phyloP scores from a whole-genome alignment of 1,140 invertebrate genomes.

The Neodiprion pinetum region DNA sequence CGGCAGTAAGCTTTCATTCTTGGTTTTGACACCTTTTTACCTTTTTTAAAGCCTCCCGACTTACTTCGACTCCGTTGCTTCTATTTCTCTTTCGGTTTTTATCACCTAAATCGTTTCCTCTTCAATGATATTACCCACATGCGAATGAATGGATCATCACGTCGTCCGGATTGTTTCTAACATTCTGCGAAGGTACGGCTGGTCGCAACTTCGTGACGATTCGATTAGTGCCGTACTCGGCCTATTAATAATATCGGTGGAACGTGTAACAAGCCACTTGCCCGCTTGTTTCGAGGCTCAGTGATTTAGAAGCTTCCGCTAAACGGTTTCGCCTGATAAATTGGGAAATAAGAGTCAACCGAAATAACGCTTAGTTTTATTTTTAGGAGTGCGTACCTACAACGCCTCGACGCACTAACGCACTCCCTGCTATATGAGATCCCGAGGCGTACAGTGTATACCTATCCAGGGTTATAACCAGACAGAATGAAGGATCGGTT shows the following conservation, averaged over 20 bases:
- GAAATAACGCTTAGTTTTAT: conserved; percentile 2
- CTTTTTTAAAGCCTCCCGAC: not conserved
- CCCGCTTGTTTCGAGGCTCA: not conserved
- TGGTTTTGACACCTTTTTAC: not conserved
- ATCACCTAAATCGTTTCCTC: not conserved
- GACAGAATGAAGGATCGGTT: not conserved
- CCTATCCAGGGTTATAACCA: too few relatives aligned
- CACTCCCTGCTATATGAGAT: not conserved
- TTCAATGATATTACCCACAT: not conserved
- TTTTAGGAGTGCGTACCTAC: not conserved
- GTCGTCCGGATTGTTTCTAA: too few relatives aligned
- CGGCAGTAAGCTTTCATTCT: not conserved
- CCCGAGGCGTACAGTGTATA: too few relatives aligned
- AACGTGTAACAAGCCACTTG: conserved; percentile 3
- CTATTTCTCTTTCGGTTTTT: not conserved
- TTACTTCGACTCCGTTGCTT: not conserved
- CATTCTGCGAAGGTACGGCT: too few relatives aligned
- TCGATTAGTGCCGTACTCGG: too few relatives aligned
- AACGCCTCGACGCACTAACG: not conserved
- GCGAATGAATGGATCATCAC: too few relatives aligned
- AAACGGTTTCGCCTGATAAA: conserved; percentile 5
- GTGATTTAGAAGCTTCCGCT: conserved; percentile 7
- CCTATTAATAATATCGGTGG: not conserved
- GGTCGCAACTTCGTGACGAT: too few relatives aligned
- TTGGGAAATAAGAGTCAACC: conserved; percentile 7